Base-by-base conservation (phyloP, 2,113 vertebrate species). In the Ifrita kowaldi region DNA sequence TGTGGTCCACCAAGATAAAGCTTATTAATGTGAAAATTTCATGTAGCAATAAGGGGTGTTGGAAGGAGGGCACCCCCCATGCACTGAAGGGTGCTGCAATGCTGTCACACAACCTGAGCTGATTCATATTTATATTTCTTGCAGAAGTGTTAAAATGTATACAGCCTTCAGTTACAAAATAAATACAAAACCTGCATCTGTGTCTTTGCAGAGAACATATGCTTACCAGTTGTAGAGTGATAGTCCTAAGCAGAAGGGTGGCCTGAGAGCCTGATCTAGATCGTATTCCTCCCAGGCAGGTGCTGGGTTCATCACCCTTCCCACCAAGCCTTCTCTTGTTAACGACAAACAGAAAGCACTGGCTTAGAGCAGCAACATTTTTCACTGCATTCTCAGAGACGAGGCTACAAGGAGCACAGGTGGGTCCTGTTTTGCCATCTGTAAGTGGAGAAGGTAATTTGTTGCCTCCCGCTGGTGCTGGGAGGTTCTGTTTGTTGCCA, bases 361-460 rank as follows among this genome's bases (percentile, higher is more conserved):
- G 62, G 35, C 60, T 90, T 35, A 60, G 47, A 49, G 44, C 42
- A 90, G 83, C 46, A 46, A 20, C 8, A 9, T 89, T 90, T 92
- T 78, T 57, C 5, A 7, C 18, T 27, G 2, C n/a, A 4, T n/a
- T 83, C 44, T 92, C 73, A 39, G 76, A 86, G 56, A 65, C 15
- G 33, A 77, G 56, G 52, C 53, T 78, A 35, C 60, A 15, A 27
- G 39, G 68, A 92, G 41, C 37, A 46, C 90, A 90, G 69, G 90
- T 87, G 76, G 73, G 64, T 69, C 73, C 76, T 19, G 7, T 89
- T 94, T 90, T 81, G 55, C 92, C 92, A 95, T 94, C 90, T 97
- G 86, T 94, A 92, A 90, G 50, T 20, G 23, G 13, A 89, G 57
- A 76, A 88, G 46, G 86, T 73, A 86, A 93, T 92, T 78, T 87